Conservation (phyloP, 2,113 vertebrate genomes). For the Macquaria australasica region DNA sequence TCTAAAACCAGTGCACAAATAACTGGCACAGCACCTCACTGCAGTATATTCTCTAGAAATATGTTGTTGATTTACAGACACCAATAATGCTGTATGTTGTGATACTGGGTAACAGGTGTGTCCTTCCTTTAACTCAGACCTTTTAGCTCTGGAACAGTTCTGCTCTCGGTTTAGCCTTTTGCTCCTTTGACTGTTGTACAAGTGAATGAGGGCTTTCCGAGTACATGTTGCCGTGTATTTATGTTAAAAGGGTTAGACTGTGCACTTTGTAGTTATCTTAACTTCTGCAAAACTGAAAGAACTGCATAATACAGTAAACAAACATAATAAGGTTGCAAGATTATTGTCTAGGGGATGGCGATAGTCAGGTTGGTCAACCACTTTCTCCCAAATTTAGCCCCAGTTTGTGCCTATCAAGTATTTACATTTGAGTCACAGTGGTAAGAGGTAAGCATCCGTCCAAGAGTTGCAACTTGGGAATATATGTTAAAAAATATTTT, state of each 20-base stretch:
- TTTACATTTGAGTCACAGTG: constrained; percentile 11
- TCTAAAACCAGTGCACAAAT: constrained; percentile 4
- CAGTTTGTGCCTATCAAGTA: background rate
- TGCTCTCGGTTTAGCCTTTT: background rate
- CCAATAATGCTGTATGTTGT: background rate
- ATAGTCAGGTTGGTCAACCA: background rate
- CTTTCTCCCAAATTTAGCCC: background rate
- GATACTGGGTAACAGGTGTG: background rate
- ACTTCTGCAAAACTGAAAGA: background rate
- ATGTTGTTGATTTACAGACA: background rate
- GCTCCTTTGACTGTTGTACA: background rate
- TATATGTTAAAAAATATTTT: background rate
- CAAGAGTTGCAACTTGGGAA: background rate
- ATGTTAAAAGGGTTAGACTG: background rate
- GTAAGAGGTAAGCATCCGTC: background rate
- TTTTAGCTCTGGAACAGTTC: background rate
- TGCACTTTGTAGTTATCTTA: background rate
- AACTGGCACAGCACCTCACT: background rate
- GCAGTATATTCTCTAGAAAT: background rate
- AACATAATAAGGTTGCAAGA: background rate
- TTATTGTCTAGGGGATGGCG: background rate
- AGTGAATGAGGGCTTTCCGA: background rate
- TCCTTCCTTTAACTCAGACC: background rate
- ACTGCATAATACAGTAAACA: background rate
- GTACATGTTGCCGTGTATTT: background rate